These are phyloP conservation scores for Arizona elegans DNA, from an alignment of 2,113 vertebrate genomes.

Conservation along the genomic window DNA sequence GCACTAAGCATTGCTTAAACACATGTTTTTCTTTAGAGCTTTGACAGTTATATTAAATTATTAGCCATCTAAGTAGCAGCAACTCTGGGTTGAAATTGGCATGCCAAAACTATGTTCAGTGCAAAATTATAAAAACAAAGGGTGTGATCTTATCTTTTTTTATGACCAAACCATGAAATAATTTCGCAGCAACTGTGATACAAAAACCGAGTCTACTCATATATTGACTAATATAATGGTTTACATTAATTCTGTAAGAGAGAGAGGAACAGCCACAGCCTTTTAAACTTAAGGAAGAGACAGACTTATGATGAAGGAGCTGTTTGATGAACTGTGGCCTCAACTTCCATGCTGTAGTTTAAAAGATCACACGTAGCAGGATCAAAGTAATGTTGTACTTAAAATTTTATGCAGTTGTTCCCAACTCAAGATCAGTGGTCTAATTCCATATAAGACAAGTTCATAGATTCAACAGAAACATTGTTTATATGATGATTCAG, in stretches of 20 bases:
- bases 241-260: background rate
- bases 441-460: background rate
- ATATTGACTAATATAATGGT: background rate
- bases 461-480: background rate
- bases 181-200: background rate
- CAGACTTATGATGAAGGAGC: background rate
- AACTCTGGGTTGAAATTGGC: background rate
- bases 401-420: background rate
- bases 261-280: background rate
- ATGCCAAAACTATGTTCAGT: background rate
- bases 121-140: background rate
- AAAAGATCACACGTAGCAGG: background rate
- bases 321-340: background rate
- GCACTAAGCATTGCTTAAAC: background rate
- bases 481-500: background rate
- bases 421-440: background rate
- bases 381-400: background rate
- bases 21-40: fast-evolving
- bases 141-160: background rate
- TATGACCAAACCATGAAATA: background rate
- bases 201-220: background rate
- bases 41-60: background rate
- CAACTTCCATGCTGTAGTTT: background rate
- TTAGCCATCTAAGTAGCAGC: background rate
- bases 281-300: background rate